These are phyloP conservation scores for Ammospiza nelsoni DNA, from an alignment of 2,113 vertebrate species.

Conservation along the genomic window DNA sequence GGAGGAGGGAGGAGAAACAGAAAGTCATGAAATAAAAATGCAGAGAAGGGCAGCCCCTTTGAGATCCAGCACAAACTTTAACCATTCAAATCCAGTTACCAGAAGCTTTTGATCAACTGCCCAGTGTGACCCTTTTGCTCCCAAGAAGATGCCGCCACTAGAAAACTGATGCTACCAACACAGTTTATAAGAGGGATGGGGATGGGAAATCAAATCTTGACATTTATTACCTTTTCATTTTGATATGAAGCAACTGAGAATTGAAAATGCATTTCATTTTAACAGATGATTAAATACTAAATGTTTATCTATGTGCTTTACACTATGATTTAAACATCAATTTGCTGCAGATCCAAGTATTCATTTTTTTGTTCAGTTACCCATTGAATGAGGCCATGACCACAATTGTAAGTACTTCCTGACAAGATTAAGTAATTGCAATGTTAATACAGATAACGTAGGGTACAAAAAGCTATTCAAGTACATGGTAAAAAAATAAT, in stretches of 20 bases:
- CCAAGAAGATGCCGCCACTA: background rate
- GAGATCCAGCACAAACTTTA: background rate
- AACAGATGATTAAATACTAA: conserved; percentile 67
- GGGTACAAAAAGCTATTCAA: background rate
- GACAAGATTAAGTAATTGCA: conserved; percentile 53
- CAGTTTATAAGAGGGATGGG: background rate
- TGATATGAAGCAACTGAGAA: conserved; percentile 17
- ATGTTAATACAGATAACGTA: background rate
- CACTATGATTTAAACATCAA: conserved; percentile 39
- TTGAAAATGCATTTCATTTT: conserved; percentile 64
- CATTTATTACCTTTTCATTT: conserved; percentile 49
- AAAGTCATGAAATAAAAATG: background rate
- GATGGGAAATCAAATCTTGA: conserved; percentile 17
- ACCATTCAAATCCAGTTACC: background rate
- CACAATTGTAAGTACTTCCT: conserved; percentile 34
- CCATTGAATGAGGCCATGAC: conserved; percentile 52
- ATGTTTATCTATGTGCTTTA: conserved; percentile 68
- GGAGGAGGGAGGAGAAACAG: background rate
- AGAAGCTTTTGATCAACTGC: background rate
- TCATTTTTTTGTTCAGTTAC: conserved; percentile 44
- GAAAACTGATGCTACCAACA: conserved; percentile 24
- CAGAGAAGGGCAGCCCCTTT: background rate
- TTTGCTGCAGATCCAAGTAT: conserved; percentile 34
- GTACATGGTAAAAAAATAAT: background rate
- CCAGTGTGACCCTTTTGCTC: background rate